These are phyloP conservation scores for Hyles vespertilio DNA, from an alignment of 1,140 invertebrate species.

Conservation along the genomic window DNA sequence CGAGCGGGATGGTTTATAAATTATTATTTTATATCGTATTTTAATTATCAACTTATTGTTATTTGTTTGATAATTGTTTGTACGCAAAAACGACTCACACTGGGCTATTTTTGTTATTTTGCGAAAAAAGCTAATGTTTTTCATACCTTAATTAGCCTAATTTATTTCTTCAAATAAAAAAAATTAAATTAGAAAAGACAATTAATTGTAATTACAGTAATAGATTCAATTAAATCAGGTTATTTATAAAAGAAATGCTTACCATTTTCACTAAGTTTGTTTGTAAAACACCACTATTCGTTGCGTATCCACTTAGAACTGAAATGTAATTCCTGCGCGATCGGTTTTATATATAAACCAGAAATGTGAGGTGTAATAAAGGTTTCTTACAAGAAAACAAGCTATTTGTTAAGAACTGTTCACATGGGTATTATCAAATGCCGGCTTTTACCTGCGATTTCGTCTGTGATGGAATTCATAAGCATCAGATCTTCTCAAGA, in stretches of 20 bases:
- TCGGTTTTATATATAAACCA: conserved; percentile 37
- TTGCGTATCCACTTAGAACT: conserved; percentile 15
- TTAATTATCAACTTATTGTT: not conserved
- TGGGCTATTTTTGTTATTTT: too few relatives aligned
- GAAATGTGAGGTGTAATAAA: conserved; percentile 34
- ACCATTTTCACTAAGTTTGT: not conserved
- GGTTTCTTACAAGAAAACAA: conserved; percentile 35
- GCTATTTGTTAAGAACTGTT: conserved; percentile 28
- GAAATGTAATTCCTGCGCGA: conserved; percentile 19
- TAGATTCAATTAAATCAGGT: too few relatives aligned
- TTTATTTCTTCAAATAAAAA: not conserved
- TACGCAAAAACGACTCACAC: too few relatives aligned
- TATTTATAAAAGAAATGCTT: not conserved
- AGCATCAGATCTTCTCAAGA: too few relatives aligned
- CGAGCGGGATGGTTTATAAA: too few relatives aligned
- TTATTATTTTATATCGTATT: not conserved
- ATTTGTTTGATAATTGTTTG: not conserved
- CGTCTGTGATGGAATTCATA: not conserved
- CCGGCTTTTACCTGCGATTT: not conserved
- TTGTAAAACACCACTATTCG: not conserved
- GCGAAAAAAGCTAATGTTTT: too few relatives aligned
- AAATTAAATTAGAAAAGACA: not conserved
- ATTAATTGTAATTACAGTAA: too few relatives aligned
- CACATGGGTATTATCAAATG: conserved; percentile 13
- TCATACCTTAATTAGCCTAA: not conserved